Base-by-base conservation (phyloP, 2,888 invertebrate species). In the Drosophila peninsularis region DNA sequence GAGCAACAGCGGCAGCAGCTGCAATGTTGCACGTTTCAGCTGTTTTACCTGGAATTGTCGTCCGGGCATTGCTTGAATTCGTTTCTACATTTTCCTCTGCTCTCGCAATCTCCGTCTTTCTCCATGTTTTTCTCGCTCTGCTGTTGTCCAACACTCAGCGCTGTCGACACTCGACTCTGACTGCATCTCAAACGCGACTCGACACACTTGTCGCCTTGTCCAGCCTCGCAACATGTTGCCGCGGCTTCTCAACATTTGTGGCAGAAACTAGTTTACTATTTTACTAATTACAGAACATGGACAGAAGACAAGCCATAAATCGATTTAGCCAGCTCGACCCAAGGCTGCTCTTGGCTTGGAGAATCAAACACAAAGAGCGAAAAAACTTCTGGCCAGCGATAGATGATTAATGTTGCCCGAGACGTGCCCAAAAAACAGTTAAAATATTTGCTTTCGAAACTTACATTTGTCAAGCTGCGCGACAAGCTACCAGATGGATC, bases 161-260 rank as follows among this genome's bases (percentile, higher is more conserved):
- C 68, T 67, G 61, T 58, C 68, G 50, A 62, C 61, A 76, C 68
- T 76, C 75, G 45, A 73, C 75, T 58, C 62, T 54, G 71, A 66
- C 52, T 65, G 45, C 64, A 57, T 41, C 44, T 69, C 39, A 45
- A 54, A 61, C 60, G 30, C 32, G 27, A 30, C 62, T 63, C 75
- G 62, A 74, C 78, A 75, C 79, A 76, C 76, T 76, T 76, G 75
- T 76, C 79, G 79, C 63, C 62, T 41, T 65, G 47, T 56, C 56
- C 45, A 36, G 32, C 36, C 50, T 57, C 78, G 85, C 88, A 82
- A 82, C 82, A 85, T 82, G 84, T 87, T 82, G 87, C 80, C 54
- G 49, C 62, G 36, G 44, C 41, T 69, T 82, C 69, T 88, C 80
- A 82, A 67, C 82, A 80, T 80, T 65, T 67, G 75, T 41, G 10